phyloP scores from a whole-genome alignment of 1,140 invertebrate species.

The Papilio aristodemus region DNA sequence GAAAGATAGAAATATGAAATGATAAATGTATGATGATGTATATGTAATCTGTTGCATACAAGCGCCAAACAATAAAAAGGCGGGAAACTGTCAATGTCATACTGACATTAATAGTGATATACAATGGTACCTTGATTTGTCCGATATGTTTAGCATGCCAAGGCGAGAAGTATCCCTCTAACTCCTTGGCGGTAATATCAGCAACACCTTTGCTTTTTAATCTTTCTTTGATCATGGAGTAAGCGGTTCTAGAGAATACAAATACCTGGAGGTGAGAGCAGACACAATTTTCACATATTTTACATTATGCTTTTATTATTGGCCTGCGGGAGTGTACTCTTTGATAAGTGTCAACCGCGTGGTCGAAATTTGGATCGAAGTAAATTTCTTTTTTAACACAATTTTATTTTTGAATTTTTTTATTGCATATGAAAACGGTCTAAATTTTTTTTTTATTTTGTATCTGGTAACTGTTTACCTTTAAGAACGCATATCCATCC shows the following conservation, averaged over 20 bases:
- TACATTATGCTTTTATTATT: slow-evolving; percentile 30
- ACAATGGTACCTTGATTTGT: slow-evolving; percentile 84
- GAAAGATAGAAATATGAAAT: background rate
- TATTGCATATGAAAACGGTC: background rate
- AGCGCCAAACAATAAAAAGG: background rate
- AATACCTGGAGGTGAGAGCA: slow-evolving; percentile 86
- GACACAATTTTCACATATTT: slow-evolving; percentile 65
- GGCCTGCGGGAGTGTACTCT: slow-evolving; percentile 53
- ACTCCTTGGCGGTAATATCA: slow-evolving; percentile 85
- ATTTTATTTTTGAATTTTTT: background rate
- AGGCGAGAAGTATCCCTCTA: slow-evolving; percentile 89
- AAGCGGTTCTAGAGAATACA: slow-evolving; percentile 90
- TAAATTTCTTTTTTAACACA: background rate
- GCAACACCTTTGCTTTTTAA: slow-evolving; percentile 88
- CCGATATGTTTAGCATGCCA: slow-evolving; percentile 93
- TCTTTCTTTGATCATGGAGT: slow-evolving; percentile 89
- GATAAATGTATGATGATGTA: background rate
- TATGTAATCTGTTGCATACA: background rate
- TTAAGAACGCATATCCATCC: no score
- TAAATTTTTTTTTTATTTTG: background rate
- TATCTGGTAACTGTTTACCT: no score
- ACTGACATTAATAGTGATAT: slow-evolving; percentile 12
- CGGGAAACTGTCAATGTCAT: slow-evolving; percentile 11
- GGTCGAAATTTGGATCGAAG: slow-evolving; percentile 30
- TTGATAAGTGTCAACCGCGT: slow-evolving; percentile 29